Base-by-base conservation (phyloP, 2,113 vertebrate species). In the Plectropomus leopardus region DNA sequence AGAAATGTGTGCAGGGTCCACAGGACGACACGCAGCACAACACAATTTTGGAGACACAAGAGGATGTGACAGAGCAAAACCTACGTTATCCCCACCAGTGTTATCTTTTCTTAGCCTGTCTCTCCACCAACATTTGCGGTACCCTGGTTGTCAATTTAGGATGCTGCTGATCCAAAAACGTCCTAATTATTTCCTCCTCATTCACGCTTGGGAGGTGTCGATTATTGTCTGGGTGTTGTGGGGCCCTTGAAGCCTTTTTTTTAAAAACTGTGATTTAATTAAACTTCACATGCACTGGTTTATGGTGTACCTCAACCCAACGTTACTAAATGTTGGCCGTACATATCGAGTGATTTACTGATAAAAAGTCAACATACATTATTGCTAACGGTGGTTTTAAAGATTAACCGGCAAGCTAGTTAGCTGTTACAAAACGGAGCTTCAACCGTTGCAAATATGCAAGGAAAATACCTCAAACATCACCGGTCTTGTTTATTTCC, bases 401-500 rank as follows among this genome's bases (percentile, higher is more conserved):
- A 7, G 34, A 71, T 44, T 17, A 44, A 24, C 44, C 21, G 40
- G 42, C n/a, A 19, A 11, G 47, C 63, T 63, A 50, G 30, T 50
- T 32, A 61, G 51, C 53, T 11, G 19, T 2, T 4, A 30, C 24
- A 44, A 9, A 2, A 23, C 23, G 19, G 19, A 47, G 34, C 26
- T 16, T 13, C 16, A 7, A 51, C 9, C 3, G 5, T 11, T 32
- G 7, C 44, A 83, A 32, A 78, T 14, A 26, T 23, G 9, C 51
- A 58, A 40, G 3, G 6, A 4, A 3, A 67, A 4, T 19, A 7
- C 15, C 61, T 58, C 11, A 16, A 28, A 11, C 24, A 34, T 10
- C 26, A 5, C 1, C 7, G 14, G 2, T 50, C 14, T 34, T 1
- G 0, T 1, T 4, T 4, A 7, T 34, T 28, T 17, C 9, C 17